Evolutionary conservation across 30 jellyfish, hydroid and myxozoan genomes (phyloP), one percentile per base, ranked within the genome.

Genomic region (Nemopilema nomurai): DNA sequence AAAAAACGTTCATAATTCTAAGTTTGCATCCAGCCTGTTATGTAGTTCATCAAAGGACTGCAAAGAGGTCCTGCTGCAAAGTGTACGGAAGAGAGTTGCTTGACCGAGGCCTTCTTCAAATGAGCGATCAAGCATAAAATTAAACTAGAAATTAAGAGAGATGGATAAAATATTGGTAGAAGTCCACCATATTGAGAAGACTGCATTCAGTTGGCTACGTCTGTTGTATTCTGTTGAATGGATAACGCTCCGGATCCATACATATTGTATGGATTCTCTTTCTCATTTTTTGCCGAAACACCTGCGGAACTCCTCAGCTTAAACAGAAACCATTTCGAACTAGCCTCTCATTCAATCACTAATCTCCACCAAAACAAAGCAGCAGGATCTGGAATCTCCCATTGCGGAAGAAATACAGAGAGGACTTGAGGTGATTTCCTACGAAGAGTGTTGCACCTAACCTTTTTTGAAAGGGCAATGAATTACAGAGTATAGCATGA

Each of bases 181-280:
- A 41, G 13, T 41, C 57, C 57, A 41, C 57, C 57, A 41, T 41
- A 41, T 41, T 13, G 13, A 41, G 57, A 41, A 13, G 13, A 13
- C 57, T 41, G 57, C 13, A 41, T 13, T 41, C 57, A 41, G 57
- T 13, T 41, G 57, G 57, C 57, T 41, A 41, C 57, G 57, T 41
- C 57, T 41, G 57, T n/a, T n/a, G n/a, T n/a, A 26, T 67, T 26
- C n/a, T 23, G 77, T 30, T 13, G 80, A 69, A 30, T 69, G 80
- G 50, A 69, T 69, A 27, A 69, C 64, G 26, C 21, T 69, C 23
- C 28, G 16, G 50, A 51, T 69, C 33, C 64, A 69, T 69, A 57
- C 80, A 69, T 69, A 69, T 27, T 26, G 64, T 27, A 28, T 69
- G 80, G 21, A 19, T 69, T 28, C 62, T 22, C 50, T 24, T 27